A percentile compares a stretch with the other conserved stretches of the same genome.
phyloP scores from a whole-genome alignment of 2,113 vertebrate species.

The Apaloderma vittatum region DNA sequence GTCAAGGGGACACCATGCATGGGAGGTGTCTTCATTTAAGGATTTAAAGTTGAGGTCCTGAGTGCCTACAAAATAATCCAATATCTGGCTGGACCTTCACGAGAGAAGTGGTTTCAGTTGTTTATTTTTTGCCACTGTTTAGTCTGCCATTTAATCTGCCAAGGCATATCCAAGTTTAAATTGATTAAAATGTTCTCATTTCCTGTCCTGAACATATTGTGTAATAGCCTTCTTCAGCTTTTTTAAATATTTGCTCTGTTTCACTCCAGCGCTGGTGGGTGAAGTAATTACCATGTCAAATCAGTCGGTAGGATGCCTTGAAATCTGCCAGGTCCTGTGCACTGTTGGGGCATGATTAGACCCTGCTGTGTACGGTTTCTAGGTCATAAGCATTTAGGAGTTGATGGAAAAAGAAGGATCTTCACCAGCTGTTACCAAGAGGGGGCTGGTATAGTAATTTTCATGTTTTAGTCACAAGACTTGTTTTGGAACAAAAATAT shows the following conservation, averaged over 20 bases:
- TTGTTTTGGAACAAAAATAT: neutral
- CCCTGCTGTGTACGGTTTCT: neutral
- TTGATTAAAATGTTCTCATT: constrained; percentile 32
- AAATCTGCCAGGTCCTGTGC: neutral
- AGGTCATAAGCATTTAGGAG: neutral
- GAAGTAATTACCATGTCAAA: neutral
- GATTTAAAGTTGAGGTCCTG: neutral
- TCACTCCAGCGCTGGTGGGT: neutral
- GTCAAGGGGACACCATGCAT: neutral
- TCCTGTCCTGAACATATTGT: constrained; percentile 29
- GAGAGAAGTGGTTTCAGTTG: neutral
- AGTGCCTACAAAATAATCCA: neutral
- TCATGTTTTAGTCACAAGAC: neutral
- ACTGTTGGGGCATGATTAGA: neutral
- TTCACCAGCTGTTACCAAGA: neutral
- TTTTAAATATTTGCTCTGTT: constrained; percentile 26
- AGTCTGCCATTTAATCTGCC: constrained; percentile 17
- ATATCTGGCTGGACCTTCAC: neutral
- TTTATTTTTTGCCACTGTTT: neutral
- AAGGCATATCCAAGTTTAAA: constrained; percentile 9
- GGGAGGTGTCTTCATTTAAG: neutral
- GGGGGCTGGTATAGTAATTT: neutral
- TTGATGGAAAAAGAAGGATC: neutral
- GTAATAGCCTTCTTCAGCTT: constrained; percentile 7
- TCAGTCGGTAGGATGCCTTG: neutral